These are phyloP conservation scores for Thermophis baileyi DNA, from an alignment of 2,113 vertebrate genomes.

Conservation along the genomic window DNA sequence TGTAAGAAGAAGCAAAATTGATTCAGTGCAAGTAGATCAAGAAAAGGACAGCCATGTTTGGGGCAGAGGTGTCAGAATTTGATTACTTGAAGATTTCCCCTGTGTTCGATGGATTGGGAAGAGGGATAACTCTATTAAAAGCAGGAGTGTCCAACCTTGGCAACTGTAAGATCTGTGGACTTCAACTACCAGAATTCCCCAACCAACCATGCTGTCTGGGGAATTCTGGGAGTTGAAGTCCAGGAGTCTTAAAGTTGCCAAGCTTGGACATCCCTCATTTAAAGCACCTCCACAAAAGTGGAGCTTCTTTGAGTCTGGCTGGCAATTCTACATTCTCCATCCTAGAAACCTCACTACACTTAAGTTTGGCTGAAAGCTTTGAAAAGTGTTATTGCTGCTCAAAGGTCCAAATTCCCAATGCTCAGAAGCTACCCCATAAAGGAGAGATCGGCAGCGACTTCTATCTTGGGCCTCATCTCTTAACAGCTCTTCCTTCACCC, in stretches of 20 bases:
- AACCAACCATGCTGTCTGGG: not conserved
- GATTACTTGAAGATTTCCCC: not conserved
- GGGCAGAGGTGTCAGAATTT: not conserved
- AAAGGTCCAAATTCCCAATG: not conserved
- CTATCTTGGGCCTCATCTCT: not conserved
- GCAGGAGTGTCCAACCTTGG: not conserved
- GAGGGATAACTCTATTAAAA: not conserved
- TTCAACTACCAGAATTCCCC: not conserved
- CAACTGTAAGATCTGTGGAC: not conserved
- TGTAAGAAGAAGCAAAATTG: not conserved
- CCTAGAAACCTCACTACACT: not conserved
- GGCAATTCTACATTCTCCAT: not conserved
- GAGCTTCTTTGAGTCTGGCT: not conserved
- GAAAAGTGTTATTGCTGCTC: not conserved
- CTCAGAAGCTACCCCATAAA: not conserved
- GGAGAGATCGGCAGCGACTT: not conserved
- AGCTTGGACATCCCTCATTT: not conserved
- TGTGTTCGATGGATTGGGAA: not conserved
- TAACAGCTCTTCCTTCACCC: not conserved
- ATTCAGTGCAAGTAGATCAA: not conserved
- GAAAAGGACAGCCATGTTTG: not conserved
- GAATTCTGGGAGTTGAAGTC: not conserved
- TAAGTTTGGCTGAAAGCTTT: not conserved
- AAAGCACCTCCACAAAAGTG: not conserved
- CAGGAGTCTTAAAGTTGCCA: not conserved